These are phyloP conservation scores for Aulostomus chinensis DNA, from an alignment of 2,797 vertebrate genomes.

Conservation along the genomic window DNA sequence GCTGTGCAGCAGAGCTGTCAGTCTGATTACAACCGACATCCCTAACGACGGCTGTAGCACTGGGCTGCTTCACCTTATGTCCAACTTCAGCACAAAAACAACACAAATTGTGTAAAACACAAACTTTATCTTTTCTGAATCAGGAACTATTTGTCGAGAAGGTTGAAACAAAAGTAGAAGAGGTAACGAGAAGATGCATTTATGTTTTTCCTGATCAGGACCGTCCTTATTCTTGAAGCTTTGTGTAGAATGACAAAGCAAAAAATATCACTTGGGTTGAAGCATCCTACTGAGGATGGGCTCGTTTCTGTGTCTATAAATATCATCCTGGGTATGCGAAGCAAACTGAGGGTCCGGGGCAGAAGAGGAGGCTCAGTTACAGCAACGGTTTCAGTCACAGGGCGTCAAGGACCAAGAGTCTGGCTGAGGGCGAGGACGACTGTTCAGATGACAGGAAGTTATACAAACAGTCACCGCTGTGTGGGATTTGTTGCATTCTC, in stretches of 20 bases:
- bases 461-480: conserved; percentile 19
- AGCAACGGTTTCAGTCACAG: conserved; percentile 27
- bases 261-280: conserved; percentile 20
- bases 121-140: too few relatives aligned
- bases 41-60: conserved; percentile 15
- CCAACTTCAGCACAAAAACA: conserved; percentile 7
- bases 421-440: not conserved
- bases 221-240: not conserved
- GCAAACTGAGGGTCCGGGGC: conserved; percentile 14
- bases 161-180: too few relatives aligned
- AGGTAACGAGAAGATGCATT: conserved; percentile 1
- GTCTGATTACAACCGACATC: conserved; percentile 35
- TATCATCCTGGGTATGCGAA: conserved; percentile 33
- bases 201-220: conserved; percentile 16
- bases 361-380: conserved; percentile 44
- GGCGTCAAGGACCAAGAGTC: conserved; percentile 3
- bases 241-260: conserved; percentile 43
- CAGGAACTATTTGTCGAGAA: not conserved
- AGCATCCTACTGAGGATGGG: conserved; percentile 44
- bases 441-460: conserved; percentile 18
- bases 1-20: conserved; percentile 30
- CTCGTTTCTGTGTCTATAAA: conserved; percentile 64
- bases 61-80: conserved; percentile 6
- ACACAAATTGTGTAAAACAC: too few relatives aligned
- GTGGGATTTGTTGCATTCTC: conserved; percentile 23